Conservation (phyloP, 37 sponge, comb jelly and placozoan genomes). For the Halichondria panicea region DNA sequence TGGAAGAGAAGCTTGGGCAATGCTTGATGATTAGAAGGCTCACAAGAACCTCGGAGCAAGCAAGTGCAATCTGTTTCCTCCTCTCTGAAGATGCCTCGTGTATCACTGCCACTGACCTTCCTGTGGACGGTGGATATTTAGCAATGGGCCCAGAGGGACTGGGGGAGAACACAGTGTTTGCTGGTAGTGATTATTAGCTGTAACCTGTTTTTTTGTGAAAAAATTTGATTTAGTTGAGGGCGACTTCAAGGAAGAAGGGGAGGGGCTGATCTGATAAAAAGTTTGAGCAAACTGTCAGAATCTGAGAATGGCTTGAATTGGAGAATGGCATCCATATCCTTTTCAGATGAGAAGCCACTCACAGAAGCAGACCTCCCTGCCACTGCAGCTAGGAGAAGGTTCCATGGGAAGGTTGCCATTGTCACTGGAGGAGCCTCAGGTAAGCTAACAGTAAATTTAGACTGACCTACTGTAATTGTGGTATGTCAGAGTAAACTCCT, state of each 20-base stretch:
- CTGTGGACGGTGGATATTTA: conserved; percentile 86
- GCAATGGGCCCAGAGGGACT: conserved; percentile 82
- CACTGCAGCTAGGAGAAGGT: conserved; percentile 44
- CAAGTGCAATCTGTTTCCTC: conserved; percentile 69
- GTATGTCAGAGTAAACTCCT: too few species aligned
- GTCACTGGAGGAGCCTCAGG: conserved; percentile 76
- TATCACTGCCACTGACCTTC: conserved; percentile 74
- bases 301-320: too few species aligned
- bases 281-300: too few species aligned
- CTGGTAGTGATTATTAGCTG: conserved; percentile 79
- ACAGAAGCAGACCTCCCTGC: too few species aligned
- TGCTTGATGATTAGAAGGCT: conserved; percentile 76
- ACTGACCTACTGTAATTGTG: too few species aligned
- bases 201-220: too few species aligned
- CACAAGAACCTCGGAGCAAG: conserved; percentile 63
- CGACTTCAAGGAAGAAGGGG: too few species aligned
- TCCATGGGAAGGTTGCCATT: conserved; percentile 45
- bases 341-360: too few species aligned
- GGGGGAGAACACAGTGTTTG: conserved; percentile 75
- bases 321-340: too few species aligned
- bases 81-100: conserved; percentile 80
- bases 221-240: too few species aligned
- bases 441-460: too few species aligned
- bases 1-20: conserved; percentile 73
- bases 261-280: too few species aligned